Evolutionary conservation across 2,888 invertebrate species (phyloP).

Genomic region (Diarsia rubi): DNA sequence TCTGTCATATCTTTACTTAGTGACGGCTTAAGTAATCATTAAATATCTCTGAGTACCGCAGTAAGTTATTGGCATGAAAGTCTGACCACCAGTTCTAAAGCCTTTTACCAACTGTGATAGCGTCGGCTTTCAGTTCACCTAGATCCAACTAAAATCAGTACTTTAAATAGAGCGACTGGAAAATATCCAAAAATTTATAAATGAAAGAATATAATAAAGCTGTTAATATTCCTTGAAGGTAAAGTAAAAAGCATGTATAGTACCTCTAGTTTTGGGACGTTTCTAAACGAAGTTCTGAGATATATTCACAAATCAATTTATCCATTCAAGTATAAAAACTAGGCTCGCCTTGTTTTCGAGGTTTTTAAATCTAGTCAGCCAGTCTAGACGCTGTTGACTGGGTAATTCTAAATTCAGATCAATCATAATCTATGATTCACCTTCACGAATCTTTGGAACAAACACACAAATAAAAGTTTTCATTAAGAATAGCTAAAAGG

Average conservation of each 20-base stretch:
- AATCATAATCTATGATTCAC: constrained; percentile 23
- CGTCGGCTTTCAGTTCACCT: background rate
- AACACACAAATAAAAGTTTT: constrained; percentile 23
- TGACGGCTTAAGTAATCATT: too few relatives aligned
- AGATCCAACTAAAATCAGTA: background rate
- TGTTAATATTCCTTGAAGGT: background rate
- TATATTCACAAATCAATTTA: background rate
- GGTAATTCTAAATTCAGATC: constrained; percentile 16
- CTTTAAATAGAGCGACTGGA: background rate
- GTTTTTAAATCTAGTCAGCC: background rate
- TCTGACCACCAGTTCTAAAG: background rate
- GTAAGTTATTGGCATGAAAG: too few relatives aligned
- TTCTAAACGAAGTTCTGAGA: background rate
- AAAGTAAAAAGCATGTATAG: background rate
- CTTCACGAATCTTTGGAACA: background rate
- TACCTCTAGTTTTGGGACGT: background rate
- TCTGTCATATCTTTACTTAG: too few relatives aligned
- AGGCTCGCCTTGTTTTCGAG: background rate
- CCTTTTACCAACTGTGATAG: background rate
- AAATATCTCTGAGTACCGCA: too few relatives aligned
- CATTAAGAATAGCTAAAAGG: background rate
- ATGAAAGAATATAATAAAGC: background rate
- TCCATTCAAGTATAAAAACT: constrained; percentile 13
- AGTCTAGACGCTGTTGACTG: constrained; percentile 41
- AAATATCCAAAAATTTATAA: background rate